phyloP scores from a whole-genome alignment of 2,113 vertebrate species.

The Capreolus pygargus region DNA sequence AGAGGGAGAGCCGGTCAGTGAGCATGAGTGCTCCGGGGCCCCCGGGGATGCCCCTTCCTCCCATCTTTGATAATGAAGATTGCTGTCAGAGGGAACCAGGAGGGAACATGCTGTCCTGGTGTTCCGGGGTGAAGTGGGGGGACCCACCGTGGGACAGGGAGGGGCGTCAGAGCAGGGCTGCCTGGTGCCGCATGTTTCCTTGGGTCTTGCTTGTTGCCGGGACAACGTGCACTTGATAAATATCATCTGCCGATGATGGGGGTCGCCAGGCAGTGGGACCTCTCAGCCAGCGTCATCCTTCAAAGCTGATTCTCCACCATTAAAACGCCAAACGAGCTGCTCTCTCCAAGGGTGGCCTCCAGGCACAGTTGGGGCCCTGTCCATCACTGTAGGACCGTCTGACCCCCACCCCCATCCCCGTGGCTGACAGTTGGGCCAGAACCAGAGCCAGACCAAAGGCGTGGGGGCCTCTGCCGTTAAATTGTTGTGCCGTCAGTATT shows the following conservation, averaged over 20 bases:
- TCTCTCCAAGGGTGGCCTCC: neutral
- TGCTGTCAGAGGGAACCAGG: neutral
- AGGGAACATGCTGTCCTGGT: accelerated
- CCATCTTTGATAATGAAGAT: too few relatives aligned
- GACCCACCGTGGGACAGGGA: neutral
- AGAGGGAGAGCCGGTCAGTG: neutral
- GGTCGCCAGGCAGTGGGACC: neutral
- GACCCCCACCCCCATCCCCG: too few relatives aligned
- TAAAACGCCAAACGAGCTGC: accelerated
- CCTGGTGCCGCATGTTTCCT: accelerated
- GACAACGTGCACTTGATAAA: accelerated
- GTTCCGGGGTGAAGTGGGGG: accelerated
- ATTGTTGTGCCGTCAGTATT: accelerated
- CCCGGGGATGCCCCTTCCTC: accelerated
- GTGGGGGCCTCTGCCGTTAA: too few relatives aligned
- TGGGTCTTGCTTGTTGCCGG: neutral
- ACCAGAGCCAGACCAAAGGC: neutral
- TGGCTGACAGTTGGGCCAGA: neutral
- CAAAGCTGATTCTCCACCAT: neutral
- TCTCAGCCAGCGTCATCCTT: neutral
- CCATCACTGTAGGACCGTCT: too few relatives aligned
- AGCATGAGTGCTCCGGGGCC: accelerated
- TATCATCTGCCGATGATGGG: accelerated
- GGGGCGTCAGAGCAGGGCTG: neutral
- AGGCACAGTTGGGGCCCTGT: neutral